Base-by-base conservation (phyloP, 2,797 vertebrate genomes). In the Siniperca undulata region DNA sequence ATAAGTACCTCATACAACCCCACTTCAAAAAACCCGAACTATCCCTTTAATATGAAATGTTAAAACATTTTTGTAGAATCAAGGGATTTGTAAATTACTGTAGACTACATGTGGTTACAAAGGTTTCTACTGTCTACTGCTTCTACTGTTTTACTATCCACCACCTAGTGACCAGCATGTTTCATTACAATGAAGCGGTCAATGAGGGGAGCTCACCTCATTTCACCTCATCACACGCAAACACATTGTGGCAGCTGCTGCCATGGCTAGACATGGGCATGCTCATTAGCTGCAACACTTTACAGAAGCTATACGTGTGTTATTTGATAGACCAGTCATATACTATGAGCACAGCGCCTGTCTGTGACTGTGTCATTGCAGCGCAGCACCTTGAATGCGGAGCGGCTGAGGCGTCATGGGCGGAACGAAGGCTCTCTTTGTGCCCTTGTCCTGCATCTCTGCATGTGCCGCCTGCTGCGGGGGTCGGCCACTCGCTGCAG, bases 351-450 rank as follows among this genome's bases (percentile, higher is more conserved):
- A 14, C 42, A 66, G 80, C 4, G 27, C 22, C 38, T 48, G 61
- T 82, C 68, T 82, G 75, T 82, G 84, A 78, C 55, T 60, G 74
- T 86, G 79, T 71, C 58, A 61, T 38, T 73, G 83, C 75, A 55
- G 80, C 73, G 75, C 74, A 84, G 89, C 91, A 96, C 96, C 96
- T 95, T 93, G 90, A 89, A 95, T 89, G 85, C 86, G 84, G 81
- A 95, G 89, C 7, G 94, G 93, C 80, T 88, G 93, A 75, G 95
- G 95, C 75, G 86, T 94, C 91, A 95, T 90, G 74, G 95, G 95
- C 5, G 89, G 91, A 90, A 95, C 88, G 70, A 94, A 91, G 80
- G 90, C 94, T 94, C 90, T 95, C 93, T 95, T 95, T 94, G 93
- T 90, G 89, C 83, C 88, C 85, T 88, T 87, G 89, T 92, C 91